Evolutionary conservation across 2,113 vertebrate species (phyloP), one percentile per base, ranked within the genome.

Genomic region (western clawed frog (Xenopus tropicalis)): DNA sequence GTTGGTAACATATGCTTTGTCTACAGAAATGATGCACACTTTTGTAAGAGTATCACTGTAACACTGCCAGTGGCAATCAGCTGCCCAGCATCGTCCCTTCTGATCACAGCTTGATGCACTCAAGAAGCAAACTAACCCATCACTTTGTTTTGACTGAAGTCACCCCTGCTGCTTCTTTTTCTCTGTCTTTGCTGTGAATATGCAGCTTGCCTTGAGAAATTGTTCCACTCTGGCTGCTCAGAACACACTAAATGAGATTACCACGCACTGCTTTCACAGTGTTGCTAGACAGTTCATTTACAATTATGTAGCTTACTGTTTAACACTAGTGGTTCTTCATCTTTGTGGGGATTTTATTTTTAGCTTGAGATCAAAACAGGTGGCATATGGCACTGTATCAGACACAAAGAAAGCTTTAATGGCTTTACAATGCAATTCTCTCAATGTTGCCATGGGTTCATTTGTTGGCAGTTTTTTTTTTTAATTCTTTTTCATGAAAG

Each of bases 1-100:
- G 73, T 69, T 63, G 54, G 24, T 61, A 74, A 59, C 78, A 81
- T 81, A 81, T 81, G 80, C 67, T 78, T 77, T 59, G 66, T 66
- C 73, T 73, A 65, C 44, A 71, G 63, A 66, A 73, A 64, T 69
- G 70, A 79, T 77, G 63, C 71, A 75, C 61, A 78, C 58, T 58
- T 69, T 61, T 67, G 51, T 72, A 73, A 62, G 42, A 46, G 61
- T 21, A n/a, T 0, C 61, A 61, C 13, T 48, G 67, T 44, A n/a
- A 69, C 23, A 37, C 25, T 67, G 59, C 56, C 71, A 4, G 69
- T 43, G 57, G 66, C 72, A 24, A 2, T 71, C 42, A 20, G 71
- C 61, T 61, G 54, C 71, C 79, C 48, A 11, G 61, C 3, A 11
- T 42, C 10, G 5, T 17, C 62, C 57, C 54, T 70, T 79, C 72